These are phyloP conservation scores for Tretioscincus oriximinensis DNA, from an alignment of 2,113 vertebrate genomes.

Conservation along the genomic window DNA sequence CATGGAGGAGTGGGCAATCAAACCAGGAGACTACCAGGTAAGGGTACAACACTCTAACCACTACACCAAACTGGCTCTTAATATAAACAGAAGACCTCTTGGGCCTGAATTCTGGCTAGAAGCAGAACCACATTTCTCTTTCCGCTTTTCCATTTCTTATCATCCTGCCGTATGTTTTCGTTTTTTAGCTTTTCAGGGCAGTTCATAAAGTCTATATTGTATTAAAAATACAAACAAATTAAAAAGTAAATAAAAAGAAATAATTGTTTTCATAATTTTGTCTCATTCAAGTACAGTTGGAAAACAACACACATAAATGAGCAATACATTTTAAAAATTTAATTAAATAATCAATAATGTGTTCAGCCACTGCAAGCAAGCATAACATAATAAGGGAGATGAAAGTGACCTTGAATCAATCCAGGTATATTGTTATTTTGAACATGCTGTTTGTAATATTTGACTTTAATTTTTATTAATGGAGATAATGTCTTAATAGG, in stretches of 20 bases:
- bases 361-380: conserved; percentile 48
- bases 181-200: conserved; percentile 19
- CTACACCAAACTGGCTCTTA: too few species aligned
- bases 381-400: conserved; percentile 49
- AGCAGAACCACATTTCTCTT: not conserved
- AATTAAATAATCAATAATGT: conserved; percentile 59
- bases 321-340: conserved; percentile 23
- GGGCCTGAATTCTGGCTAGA: too few species aligned
- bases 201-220: not conserved
- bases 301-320: conserved; percentile 27
- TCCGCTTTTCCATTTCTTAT: not conserved
- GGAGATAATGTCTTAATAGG: conserved; percentile 74
- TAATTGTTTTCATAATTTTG: conserved; percentile 22
- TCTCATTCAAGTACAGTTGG: not conserved
- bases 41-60: too few species aligned
- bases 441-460: conserved; percentile 70
- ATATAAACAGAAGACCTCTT: too few species aligned
- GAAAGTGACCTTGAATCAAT: conserved; percentile 70
- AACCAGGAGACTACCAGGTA: too few species aligned
- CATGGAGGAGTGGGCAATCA: too few species aligned
- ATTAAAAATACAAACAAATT: conserved; percentile 27
- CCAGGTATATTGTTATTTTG: conserved; percentile 56
- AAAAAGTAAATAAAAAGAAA: conserved; percentile 25
- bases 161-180: conserved; percentile 1
- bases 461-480: conserved; percentile 79